Evolutionary conservation across 2,888 invertebrate species (phyloP).

Genomic region (Philaethria dido): DNA sequence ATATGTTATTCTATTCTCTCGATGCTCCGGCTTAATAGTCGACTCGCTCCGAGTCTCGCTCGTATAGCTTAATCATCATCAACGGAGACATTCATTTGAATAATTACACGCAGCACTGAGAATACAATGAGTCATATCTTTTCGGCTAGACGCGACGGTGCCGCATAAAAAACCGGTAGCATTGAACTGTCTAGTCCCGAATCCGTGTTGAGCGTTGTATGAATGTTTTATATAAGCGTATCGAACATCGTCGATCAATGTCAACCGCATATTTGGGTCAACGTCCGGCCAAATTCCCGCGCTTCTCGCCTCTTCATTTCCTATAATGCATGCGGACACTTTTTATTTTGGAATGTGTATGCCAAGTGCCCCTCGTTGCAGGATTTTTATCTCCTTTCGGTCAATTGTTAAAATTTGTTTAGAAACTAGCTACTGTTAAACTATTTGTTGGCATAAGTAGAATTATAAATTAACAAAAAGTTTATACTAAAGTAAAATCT

Average conservation of each 20-base stretch:
- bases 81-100: constrained; percentile 25
- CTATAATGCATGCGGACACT: constrained; percentile 51
- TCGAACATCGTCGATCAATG: constrained; percentile 81
- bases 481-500: background rate
- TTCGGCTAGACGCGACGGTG: constrained; percentile 58
- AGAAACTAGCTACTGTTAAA: constrained; percentile 3
- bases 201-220: constrained; percentile 57
- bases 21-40: constrained; percentile 1
- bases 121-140: constrained; percentile 53
- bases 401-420: constrained; percentile 21
- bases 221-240: constrained; percentile 72
- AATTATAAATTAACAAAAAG: constrained; percentile 7
- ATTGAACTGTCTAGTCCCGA: constrained; percentile 73
- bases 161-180: constrained; percentile 66
- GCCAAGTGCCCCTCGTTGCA: constrained; percentile 1
- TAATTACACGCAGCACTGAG: constrained; percentile 36
- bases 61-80: constrained; percentile 28
- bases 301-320: constrained; percentile 68
- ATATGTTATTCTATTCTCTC: constrained; percentile 11
- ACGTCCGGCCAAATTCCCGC: constrained; percentile 78
- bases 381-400: constrained; percentile 5
- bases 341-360: constrained; percentile 48
- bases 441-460: background rate
- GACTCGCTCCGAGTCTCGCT: constrained; percentile 4
- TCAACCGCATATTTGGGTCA: constrained; percentile 82